Evolutionary conservation across 2,113 vertebrate species (phyloP).

Genomic region (Tinamus guttatus): DNA sequence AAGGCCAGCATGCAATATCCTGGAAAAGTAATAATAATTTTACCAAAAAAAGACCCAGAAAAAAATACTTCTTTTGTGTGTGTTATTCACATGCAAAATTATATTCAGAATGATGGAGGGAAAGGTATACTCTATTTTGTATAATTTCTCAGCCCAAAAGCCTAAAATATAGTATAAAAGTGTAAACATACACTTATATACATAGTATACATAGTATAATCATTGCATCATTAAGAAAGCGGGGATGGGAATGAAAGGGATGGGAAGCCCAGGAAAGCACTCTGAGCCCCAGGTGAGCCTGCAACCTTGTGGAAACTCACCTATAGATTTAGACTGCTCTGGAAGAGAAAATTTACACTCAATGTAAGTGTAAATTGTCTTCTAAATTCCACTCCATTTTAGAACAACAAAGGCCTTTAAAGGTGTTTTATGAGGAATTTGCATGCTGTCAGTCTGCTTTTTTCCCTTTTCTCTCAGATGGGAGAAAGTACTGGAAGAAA

Average conservation of each 20-base stretch:
- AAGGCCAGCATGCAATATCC: not conserved
- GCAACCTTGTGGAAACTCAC: not conserved
- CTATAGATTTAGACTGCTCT: not conserved
- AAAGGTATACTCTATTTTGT: not conserved
- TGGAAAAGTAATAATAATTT: not conserved
- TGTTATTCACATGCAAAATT: not conserved
- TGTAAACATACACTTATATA: no score
- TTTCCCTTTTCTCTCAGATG: not conserved
- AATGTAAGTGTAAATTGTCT: not conserved
- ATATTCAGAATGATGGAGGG: not conserved
- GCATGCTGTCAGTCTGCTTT: not conserved
- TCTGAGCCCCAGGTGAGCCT: not conserved
- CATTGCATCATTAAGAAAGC: not conserved
- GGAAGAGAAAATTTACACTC: not conserved
- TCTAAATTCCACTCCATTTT: not conserved
- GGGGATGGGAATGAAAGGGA: not conserved
- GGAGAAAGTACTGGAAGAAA: not conserved
- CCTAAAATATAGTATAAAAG: no score
- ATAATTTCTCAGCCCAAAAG: not conserved
- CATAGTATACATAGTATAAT: not conserved
- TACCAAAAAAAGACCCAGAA: not conserved
- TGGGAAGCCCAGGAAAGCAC: not conserved
- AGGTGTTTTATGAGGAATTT: not conserved
- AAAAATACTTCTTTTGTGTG: not conserved
- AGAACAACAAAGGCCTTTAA: not conserved